phyloP scores from a whole-genome alignment of 2,888 invertebrate genomes.

The Apocheima hispidaria region DNA sequence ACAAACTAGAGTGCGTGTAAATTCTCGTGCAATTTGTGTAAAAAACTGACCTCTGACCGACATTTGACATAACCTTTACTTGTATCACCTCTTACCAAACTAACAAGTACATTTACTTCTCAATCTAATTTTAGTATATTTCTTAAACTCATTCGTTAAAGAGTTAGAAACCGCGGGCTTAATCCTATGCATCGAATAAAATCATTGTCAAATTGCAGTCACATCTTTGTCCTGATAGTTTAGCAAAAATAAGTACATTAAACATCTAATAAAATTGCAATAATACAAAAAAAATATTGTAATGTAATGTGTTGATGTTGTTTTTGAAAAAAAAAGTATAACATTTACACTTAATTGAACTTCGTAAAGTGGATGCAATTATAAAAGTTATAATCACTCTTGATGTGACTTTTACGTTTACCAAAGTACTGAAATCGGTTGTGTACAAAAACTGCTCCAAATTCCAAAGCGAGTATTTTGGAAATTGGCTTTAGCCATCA shows the following conservation, averaged over 20 bases:
- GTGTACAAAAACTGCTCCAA: slow-evolving; percentile 9
- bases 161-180: no score
- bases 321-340: no score
- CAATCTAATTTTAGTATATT: slow-evolving; percentile 47
- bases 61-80: slow-evolving; percentile 42
- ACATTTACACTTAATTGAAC: background rate
- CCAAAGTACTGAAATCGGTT: background rate
- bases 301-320: no score
- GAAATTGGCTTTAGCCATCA: slow-evolving; percentile 35
- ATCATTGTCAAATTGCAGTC: no score
- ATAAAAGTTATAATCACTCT: background rate
- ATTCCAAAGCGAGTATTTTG: slow-evolving; percentile 26
- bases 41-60: slow-evolving; percentile 34
- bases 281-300: no score
- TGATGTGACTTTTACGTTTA: background rate
- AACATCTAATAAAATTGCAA: no score
- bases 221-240: no score
- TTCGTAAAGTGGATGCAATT: background rate
- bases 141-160: slow-evolving; percentile 44
- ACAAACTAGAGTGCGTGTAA: slow-evolving; percentile 16
- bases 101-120: slow-evolving; percentile 37
- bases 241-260: no score
- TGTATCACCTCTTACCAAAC: slow-evolving; percentile 42
- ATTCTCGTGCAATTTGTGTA: slow-evolving; percentile 6
- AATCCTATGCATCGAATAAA: no score